Evolutionary conservation across 2,888 invertebrate genomes (phyloP).

Genomic region (Harpalus rufipes): DNA sequence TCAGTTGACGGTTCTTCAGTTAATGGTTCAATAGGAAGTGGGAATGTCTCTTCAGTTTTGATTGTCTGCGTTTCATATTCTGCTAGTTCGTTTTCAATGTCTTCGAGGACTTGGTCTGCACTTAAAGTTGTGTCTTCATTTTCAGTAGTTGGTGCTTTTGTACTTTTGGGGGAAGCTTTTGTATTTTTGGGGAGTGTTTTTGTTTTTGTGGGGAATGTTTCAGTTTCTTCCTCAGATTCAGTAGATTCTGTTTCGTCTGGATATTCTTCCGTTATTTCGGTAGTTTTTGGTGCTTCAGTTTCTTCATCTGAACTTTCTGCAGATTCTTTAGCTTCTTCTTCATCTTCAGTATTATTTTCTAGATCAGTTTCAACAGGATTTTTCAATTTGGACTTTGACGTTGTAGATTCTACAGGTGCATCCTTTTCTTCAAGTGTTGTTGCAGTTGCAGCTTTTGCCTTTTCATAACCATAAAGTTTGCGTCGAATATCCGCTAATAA

Average conservation of each 20-base stretch:
- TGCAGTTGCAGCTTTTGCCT: background rate
- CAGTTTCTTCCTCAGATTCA: background rate
- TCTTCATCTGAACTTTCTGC: background rate
- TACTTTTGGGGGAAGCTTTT: background rate
- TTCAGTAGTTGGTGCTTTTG: background rate
- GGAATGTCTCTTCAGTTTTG: constrained; percentile 19
- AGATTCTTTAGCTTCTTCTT: constrained; percentile 6
- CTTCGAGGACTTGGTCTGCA: constrained; percentile 6
- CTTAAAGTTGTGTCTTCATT: constrained; percentile 4
- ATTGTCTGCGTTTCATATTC: background rate
- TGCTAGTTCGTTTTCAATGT: constrained; percentile 13
- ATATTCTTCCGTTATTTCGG: background rate
- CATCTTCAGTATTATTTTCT: too few relatives aligned
- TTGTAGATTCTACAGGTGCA: too few relatives aligned
- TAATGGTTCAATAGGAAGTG: background rate
- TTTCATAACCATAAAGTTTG: background rate
- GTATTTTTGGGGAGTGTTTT: background rate
- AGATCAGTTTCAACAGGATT: background rate
- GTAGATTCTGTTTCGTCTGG: background rate
- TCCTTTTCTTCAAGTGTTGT: too few relatives aligned
- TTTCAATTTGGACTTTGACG: background rate
- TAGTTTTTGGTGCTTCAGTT: background rate
- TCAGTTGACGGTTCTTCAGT: background rate
- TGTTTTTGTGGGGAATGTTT: background rate
- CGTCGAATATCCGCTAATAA: background rate